These are phyloP conservation scores for Notocelia uddmanniana DNA, from an alignment of 2,888 invertebrate species.

Conservation along the genomic window DNA sequence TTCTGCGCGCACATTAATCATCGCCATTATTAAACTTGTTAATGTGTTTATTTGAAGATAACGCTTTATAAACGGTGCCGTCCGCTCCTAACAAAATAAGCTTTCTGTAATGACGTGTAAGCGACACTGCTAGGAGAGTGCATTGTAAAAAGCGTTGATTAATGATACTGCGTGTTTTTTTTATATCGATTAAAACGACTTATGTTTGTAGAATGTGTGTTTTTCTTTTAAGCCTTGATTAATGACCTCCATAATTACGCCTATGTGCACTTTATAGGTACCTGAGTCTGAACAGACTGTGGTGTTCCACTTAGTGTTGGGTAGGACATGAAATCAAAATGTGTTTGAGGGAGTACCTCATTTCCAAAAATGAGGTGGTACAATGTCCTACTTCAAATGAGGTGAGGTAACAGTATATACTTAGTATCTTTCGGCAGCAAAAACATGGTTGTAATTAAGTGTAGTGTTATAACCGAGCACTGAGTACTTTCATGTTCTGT, in stretches of 20 bases:
- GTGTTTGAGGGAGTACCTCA: too few relatives aligned
- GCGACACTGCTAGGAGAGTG: slow-evolving; percentile 67
- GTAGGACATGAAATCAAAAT: too few relatives aligned
- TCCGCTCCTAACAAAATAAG: slow-evolving; percentile 82
- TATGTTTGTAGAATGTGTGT: slow-evolving; percentile 36
- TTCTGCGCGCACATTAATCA: slow-evolving; percentile 84
- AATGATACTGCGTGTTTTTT: slow-evolving; percentile 59
- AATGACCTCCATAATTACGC: not conserved
- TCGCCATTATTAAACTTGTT: slow-evolving; percentile 84
- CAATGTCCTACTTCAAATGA: too few relatives aligned
- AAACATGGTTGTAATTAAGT: too few relatives aligned
- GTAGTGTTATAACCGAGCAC: too few relatives aligned
- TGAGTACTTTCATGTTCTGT: too few relatives aligned
- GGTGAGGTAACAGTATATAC: too few relatives aligned
- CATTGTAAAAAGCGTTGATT: slow-evolving; percentile 73
- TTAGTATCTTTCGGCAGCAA: too few relatives aligned
- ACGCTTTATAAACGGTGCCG: slow-evolving; percentile 85
- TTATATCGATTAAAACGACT: slow-evolving; percentile 30
- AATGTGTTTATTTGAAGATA: slow-evolving; percentile 85
- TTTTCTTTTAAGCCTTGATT: slow-evolving; percentile 30
- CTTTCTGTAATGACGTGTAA: slow-evolving; percentile 83
- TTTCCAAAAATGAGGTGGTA: too few relatives aligned
- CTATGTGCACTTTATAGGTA: not conserved
- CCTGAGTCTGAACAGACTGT: not conserved
- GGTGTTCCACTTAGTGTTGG: too few relatives aligned